These are phyloP conservation scores for Dasysyrphus tricinctus DNA, from an alignment of 2,888 invertebrate species.

Conservation along the genomic window DNA sequence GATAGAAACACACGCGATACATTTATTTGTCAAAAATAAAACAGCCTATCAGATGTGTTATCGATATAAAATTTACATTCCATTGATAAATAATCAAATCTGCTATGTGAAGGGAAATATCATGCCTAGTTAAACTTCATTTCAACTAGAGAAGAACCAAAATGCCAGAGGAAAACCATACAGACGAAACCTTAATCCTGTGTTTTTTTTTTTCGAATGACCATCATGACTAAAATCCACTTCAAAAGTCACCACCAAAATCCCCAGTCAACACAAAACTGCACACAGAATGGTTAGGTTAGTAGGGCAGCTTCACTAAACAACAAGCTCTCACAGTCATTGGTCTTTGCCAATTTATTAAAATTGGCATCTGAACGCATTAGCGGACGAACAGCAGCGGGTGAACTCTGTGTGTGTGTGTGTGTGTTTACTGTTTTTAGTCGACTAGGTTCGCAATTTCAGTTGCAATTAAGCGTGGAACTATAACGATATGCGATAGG, in stretches of 20 bases:
- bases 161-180: not conserved
- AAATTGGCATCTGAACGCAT: constrained; percentile 37
- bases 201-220: not conserved
- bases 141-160: too few species aligned
- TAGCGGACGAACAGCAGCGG: not conserved
- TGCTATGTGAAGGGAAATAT: too few species aligned
- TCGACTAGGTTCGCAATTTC: constrained; percentile 44
- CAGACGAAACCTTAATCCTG: not conserved
- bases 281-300: not conserved
- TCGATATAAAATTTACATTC: too few species aligned
- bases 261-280: not conserved
- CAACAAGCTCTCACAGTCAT: not conserved
- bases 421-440: not conserved
- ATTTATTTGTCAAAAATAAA: too few species aligned
- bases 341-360: constrained; percentile 43
- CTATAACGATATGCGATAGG: not conserved
- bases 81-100: too few species aligned
- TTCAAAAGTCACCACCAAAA: constrained; percentile 25
- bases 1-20: too few species aligned
- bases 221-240: constrained; percentile 3
- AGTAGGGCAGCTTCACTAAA: not conserved
- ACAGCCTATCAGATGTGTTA: too few species aligned
- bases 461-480: constrained; percentile 45
- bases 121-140: too few species aligned
- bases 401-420: not conserved